Evolutionary conservation across 1,140 invertebrate species (phyloP), one percentile per base, ranked within the genome.

Genomic region (Meloidogyne hapla): DNA sequence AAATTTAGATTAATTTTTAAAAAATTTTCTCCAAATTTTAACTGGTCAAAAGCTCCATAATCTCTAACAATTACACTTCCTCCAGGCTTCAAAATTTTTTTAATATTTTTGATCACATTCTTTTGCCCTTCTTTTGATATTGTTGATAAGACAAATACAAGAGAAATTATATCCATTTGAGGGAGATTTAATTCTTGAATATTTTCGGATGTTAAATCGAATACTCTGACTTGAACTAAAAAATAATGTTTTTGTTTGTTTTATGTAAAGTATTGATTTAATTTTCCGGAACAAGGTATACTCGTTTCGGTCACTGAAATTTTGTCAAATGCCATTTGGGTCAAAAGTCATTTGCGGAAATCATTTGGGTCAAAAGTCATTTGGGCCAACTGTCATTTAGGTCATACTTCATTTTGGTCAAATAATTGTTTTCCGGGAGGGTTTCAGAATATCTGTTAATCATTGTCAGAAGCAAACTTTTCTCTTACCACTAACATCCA

Each of bases 91-190:
- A 75, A 81, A 83, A 90, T 88, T 81, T 90, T 87, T 80, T 88
- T 91, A 6, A 95, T 86, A 88, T 93, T 94, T 65, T 87, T 83
- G 0, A 94, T 86, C 18, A 92, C 92, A 61, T 87, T 75, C 40
- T 82, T 74, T 90, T 94, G 95, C 88, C 94, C 93, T 28, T 91
- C 87, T 62, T 92, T 92, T 88, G 92, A 91, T 79, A 94, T 91
- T 1, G 93, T 91, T 0, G 93, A 94, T 13, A 94, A 83, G 13
- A 94, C 92, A 89, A 94, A 94, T 74, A 94, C 91, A 67, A 93
- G 83, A 12, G 91, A 92, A 10, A 90, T 89, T 48, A 93, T 85
- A 86, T 93, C 90, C 1, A 95, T 89, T 69, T 67, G 48, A 38
- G 88, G 88, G 56, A 88, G 87, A 33, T 45, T 42, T 26, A 28